Percentiles rank a stretch among this genome's conserved stretches.
Evolutionary conservation across 2,113 vertebrate genomes (phyloP).

Genomic region (Oncorhynchus masou): DNA sequence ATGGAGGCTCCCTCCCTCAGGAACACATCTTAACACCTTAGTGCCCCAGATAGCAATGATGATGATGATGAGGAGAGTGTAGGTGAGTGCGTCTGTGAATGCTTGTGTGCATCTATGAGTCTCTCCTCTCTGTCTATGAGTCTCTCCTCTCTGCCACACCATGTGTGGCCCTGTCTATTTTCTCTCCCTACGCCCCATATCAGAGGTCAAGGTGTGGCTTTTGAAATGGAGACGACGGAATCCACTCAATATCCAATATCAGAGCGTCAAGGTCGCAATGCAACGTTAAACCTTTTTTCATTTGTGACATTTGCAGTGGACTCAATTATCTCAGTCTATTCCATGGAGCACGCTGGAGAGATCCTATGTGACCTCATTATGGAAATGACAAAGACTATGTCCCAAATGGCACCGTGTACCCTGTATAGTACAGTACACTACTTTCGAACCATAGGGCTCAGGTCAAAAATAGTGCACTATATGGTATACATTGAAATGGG

Average conservation of each 20-base stretch:
- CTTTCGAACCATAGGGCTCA: too few species aligned
- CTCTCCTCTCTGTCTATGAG: background rate
- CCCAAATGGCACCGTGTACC: too few species aligned
- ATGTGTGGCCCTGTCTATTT: background rate
- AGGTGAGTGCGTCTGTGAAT: background rate
- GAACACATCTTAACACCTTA: constrained; percentile 40
- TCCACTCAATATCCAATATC: background rate
- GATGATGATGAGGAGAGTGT: background rate
- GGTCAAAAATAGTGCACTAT: too few species aligned
- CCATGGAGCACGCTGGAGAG: background rate
- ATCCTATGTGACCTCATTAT: background rate
- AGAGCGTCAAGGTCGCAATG: background rate
- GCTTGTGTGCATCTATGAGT: background rate
- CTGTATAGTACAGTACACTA: too few species aligned
- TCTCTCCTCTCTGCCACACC: too few species aligned
- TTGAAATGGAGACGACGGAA: background rate
- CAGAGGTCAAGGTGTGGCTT: background rate
- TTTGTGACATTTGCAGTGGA: background rate
- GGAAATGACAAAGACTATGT: background rate
- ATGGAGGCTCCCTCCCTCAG: constrained; percentile 45
- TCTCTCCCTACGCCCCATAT: background rate
- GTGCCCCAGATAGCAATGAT: constrained; percentile 29
- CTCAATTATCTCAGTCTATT: background rate
- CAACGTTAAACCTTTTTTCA: background rate
- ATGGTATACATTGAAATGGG: too few species aligned